Percentiles rank a stretch among this genome's conserved stretches.
These are phyloP conservation scores for Caenorhabditis sp. DNA, from an alignment of 2,888 invertebrate species.

Conservation along the genomic window DNA sequence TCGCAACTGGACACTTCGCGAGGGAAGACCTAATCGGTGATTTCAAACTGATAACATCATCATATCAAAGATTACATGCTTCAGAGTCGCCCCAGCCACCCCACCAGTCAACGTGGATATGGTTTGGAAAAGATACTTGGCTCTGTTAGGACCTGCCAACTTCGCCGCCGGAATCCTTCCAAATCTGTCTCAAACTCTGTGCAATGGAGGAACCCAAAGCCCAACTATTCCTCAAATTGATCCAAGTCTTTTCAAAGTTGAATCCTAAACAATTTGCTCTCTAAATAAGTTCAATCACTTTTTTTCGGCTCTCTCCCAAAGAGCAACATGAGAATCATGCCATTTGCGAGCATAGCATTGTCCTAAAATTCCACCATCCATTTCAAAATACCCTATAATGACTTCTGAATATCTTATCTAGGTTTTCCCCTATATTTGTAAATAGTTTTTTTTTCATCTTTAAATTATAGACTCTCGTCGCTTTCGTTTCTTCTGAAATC, in stretches of 20 bases:
- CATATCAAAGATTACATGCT: constrained; percentile 10
- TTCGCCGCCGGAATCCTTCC: constrained; percentile 77
- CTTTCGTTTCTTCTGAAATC: constrained; percentile 36
- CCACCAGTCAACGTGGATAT: constrained; percentile 76
- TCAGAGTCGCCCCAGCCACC: constrained; percentile 68
- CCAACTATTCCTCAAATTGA: constrained; percentile 59
- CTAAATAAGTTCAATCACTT: neutral
- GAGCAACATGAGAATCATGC: constrained; percentile 39
- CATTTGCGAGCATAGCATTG: constrained; percentile 49
- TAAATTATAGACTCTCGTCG: constrained; percentile 58
- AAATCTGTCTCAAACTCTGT: constrained; percentile 36
- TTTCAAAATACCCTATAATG: constrained; percentile 30
- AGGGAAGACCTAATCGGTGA: constrained; percentile 82
- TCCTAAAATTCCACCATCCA: constrained; percentile 15
- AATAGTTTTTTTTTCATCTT: constrained; percentile 9
- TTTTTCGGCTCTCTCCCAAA: neutral
- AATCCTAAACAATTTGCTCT: constrained; percentile 37
- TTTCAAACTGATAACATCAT: too few species aligned
- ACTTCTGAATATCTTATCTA: neutral
- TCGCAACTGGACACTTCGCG: constrained; percentile 82
- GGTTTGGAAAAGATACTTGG: constrained; percentile 80
- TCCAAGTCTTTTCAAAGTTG: constrained; percentile 63
- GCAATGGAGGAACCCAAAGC: constrained; percentile 48
- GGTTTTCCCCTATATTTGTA: constrained; percentile 35
- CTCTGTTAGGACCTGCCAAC: constrained; percentile 77